phyloP scores from a whole-genome alignment of 2,888 invertebrate genomes.

The Nemapogon koenigi region DNA sequence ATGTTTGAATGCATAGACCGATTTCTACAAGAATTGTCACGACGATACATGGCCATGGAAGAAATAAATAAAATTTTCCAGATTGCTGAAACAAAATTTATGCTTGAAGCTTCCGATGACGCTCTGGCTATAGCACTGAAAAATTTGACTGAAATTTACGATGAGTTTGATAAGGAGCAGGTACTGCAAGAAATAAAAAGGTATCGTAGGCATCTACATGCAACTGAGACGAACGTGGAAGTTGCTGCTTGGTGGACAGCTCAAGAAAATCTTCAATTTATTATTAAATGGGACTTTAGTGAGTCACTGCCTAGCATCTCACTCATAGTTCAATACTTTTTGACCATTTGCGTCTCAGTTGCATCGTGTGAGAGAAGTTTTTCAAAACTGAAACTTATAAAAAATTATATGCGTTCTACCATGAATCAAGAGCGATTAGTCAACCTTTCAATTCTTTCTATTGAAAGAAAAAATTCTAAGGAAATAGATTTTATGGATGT shows the following conservation, averaged over 20 bases:
- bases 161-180: slow-evolving; percentile 4
- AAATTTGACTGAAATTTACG: slow-evolving; percentile 4
- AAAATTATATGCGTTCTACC: slow-evolving; percentile 1
- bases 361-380: slow-evolving; percentile 2
- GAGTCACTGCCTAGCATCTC: background rate
- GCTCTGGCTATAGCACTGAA: slow-evolving; percentile 1
- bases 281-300: slow-evolving; percentile 3
- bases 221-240: background rate
- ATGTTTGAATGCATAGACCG: slow-evolving; percentile 9
- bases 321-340: background rate
- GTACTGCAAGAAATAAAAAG: background rate
- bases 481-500: background rate
- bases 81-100: slow-evolving; percentile 2
- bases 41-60: slow-evolving; percentile 1
- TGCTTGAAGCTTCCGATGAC: slow-evolving; percentile 1
- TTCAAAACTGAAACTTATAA: slow-evolving; percentile 3
- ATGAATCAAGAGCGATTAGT: too few relatives aligned
- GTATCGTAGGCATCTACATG: background rate
- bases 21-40: slow-evolving; percentile 9
- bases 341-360: slow-evolving; percentile 1
- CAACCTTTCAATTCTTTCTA: background rate
- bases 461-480: background rate
- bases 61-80: slow-evolving; percentile 4
- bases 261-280: background rate
- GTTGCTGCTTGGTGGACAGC: background rate